Evolutionary conservation across 2,113 vertebrate genomes (phyloP).

Genomic region (Coreoperca whiteheadi): DNA sequence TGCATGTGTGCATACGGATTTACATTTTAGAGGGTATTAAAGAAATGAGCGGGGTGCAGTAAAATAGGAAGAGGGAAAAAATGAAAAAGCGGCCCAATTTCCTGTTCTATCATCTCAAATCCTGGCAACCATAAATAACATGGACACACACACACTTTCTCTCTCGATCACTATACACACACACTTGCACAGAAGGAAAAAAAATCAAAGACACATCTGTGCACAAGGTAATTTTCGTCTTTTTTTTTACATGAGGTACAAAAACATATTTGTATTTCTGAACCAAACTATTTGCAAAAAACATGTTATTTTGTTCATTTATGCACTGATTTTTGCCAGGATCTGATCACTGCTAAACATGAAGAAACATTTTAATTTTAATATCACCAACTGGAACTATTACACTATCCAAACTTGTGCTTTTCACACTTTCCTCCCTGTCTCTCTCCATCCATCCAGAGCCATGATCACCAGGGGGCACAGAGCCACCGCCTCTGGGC

Average conservation of each 20-base stretch:
- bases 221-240: background rate
- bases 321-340: background rate
- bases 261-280: background rate
- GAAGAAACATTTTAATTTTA: background rate
- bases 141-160: conserved; percentile 28
- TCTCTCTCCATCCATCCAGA: conserved; percentile 18
- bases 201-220: conserved; percentile 23
- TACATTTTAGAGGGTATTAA: conserved; percentile 89
- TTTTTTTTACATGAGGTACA: background rate
- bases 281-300: background rate
- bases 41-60: conserved; percentile 83
- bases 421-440: conserved; percentile 23
- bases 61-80: conserved; percentile 56
- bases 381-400: background rate
- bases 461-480: conserved; percentile 44
- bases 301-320: background rate
- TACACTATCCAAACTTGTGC: background rate
- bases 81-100: conserved; percentile 75
- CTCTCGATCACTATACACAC: conserved; percentile 12
- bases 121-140: conserved; percentile 88
- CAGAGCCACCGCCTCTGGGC: conserved; percentile 39
- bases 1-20: conserved; percentile 84
- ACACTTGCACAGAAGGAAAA: background rate
- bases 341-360: conserved; percentile 7
- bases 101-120: conserved; percentile 81